Conservation (phyloP, 2,113 vertebrate genomes). For the Esox niger region DNA sequence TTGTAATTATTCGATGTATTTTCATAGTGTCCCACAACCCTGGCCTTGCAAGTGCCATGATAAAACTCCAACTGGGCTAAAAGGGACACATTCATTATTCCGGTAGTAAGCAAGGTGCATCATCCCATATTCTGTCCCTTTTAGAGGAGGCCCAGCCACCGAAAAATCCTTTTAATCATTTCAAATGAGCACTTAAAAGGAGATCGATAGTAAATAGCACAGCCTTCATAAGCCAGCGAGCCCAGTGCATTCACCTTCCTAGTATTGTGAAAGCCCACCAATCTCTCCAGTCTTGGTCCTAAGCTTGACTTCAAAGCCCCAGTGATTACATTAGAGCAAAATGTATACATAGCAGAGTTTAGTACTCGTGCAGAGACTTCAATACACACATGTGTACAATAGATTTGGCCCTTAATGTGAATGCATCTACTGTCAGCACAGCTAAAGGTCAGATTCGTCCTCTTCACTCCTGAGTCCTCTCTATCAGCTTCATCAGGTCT, state of each 20-base stretch:
- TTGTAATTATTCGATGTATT: too few species aligned
- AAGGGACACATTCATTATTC: too few species aligned
- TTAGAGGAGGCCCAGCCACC: constrained; percentile 23
- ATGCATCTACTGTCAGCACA: too few species aligned
- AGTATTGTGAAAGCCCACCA: neutral
- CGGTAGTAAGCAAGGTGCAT: constrained; percentile 51
- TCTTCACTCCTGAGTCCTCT: neutral
- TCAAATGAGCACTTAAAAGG: constrained; percentile 58
- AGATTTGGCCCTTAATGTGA: too few species aligned
- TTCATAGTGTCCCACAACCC: neutral
- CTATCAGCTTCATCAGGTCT: neutral
- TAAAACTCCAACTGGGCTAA: too few species aligned
- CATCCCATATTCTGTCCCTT: constrained; percentile 31
- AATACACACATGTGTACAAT: too few species aligned
- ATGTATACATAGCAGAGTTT: too few species aligned
- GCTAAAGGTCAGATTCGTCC: neutral
- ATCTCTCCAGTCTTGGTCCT: neutral
- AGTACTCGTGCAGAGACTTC: too few species aligned
- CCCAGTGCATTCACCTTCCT: neutral
- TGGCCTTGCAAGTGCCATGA: too few species aligned
- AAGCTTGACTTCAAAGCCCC: neutral
- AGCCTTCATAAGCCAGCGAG: constrained; percentile 31
- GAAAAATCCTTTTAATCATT: constrained; percentile 58
- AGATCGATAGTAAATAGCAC: constrained; percentile 46
- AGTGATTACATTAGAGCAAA: neutral